These are phyloP conservation scores for Aphrocallistes beatrix DNA, from an alignment of 37 sponge, comb jelly and placozoan genomes.

Conservation along the genomic window DNA sequence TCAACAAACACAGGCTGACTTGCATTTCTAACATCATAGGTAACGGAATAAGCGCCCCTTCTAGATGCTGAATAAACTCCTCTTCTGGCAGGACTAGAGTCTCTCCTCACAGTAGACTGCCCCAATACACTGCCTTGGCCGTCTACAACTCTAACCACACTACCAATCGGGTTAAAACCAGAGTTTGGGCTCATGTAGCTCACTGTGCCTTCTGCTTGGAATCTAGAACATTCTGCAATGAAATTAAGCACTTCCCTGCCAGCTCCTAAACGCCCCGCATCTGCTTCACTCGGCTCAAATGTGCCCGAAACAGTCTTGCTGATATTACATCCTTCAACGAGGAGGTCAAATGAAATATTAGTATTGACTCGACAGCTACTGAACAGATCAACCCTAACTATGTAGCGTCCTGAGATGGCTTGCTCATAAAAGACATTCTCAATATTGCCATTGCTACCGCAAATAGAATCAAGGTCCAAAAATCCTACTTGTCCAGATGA, in stretches of 20 bases:
- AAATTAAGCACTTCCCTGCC: not conserved
- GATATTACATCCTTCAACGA: not conserved
- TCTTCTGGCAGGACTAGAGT: not conserved
- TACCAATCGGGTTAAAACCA: not conserved
- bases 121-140: not conserved
- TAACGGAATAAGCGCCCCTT: not conserved
- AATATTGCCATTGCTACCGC: not conserved
- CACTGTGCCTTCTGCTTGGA: not conserved
- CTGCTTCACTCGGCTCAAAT: not conserved
- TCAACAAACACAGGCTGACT: not conserved
- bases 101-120: not conserved
- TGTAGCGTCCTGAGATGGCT: not conserved
- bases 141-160: constrained; percentile 6
- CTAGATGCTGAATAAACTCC: not conserved
- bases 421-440: not conserved
- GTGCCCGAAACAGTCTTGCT: not conserved
- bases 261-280: not conserved
- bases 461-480: not conserved
- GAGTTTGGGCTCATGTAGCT: not conserved
- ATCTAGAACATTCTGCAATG: not conserved
- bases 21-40: not conserved
- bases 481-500: not conserved
- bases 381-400: not conserved
- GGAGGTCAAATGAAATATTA: not conserved
- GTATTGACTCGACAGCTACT: not conserved